Conservation (phyloP, 2,113 vertebrate genomes). For the Miniopterus natalensis region DNA sequence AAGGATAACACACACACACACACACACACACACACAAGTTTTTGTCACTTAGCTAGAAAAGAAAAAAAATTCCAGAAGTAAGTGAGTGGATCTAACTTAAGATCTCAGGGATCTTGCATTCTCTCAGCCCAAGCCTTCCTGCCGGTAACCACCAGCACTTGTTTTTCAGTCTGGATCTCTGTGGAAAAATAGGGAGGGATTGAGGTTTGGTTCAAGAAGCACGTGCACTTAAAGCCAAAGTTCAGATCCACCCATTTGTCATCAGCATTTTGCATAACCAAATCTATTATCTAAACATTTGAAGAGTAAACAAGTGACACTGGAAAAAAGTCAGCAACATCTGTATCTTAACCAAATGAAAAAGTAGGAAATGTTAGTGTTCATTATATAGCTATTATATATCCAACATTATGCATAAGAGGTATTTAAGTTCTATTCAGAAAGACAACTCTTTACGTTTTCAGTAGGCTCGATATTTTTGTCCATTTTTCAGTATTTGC, state of each 20-base stretch:
- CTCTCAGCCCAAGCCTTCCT: background rate
- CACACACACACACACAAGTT: background rate
- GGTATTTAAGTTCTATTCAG: conserved; percentile 11
- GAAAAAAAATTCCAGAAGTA: background rate
- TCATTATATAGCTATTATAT: background rate
- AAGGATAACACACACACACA: background rate
- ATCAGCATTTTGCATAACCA: background rate
- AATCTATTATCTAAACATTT: conserved; percentile 22
- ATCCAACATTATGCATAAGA: background rate
- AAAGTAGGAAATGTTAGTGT: conserved; percentile 1
- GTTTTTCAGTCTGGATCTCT: conserved; percentile 5
- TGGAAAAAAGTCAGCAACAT: conserved; percentile 25
- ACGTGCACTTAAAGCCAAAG: conserved; percentile 10
- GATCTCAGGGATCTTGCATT: background rate
- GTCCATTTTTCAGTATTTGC: conserved; percentile 42
- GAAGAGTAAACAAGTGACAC: background rate
- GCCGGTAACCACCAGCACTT: background rate
- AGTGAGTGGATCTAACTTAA: background rate
- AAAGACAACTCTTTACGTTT: background rate
- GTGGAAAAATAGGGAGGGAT: background rate
- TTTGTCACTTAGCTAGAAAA: conserved; percentile 5
- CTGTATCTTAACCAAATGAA: conserved; percentile 2
- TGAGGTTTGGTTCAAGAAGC: background rate
- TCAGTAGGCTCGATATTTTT: background rate
- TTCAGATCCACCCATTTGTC: conserved; percentile 15